Evolutionary conservation across 2,888 invertebrate species (phyloP).

Genomic region (Spicauda simplicius): DNA sequence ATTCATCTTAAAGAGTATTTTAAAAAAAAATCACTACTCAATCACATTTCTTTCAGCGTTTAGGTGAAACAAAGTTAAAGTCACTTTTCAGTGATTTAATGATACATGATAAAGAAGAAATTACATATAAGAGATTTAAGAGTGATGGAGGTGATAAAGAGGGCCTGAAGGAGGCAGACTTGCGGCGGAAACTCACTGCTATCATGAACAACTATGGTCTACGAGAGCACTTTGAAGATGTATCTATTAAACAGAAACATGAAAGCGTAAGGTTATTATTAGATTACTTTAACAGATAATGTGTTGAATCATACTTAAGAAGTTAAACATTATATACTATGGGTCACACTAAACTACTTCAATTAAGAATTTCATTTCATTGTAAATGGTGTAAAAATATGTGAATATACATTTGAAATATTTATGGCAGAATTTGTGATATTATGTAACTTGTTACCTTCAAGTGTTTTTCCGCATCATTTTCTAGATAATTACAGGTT

Average conservation of each 20-base stretch:
- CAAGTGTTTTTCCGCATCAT: too few species aligned
- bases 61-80: constrained; percentile 93
- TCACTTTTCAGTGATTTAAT: constrained; percentile 95
- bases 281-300: background rate
- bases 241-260: constrained; percentile 77
- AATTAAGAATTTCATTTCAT: too few species aligned
- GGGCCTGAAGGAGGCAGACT: constrained; percentile 91
- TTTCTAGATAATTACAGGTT: too few species aligned
- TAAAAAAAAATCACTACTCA: too few species aligned
- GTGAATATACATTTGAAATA: too few species aligned
- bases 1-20: too few species aligned
- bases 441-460: too few species aligned
- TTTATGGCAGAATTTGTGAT: too few species aligned
- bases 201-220: constrained; percentile 93
- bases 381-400: too few species aligned
- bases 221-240: constrained; percentile 91
- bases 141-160: constrained; percentile 94
- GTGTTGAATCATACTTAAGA: too few species aligned
- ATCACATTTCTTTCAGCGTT: constrained; percentile 80
- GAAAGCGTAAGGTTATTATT: constrained; percentile 71
- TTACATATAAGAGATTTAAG: constrained; percentile 92
- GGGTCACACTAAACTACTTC: too few species aligned
- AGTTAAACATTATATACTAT: too few species aligned
- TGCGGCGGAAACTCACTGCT: constrained; percentile 91
- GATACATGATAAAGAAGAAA: constrained; percentile 96